Evolutionary conservation across 2,113 vertebrate species (phyloP).

Genomic region (Uria aalge): DNA sequence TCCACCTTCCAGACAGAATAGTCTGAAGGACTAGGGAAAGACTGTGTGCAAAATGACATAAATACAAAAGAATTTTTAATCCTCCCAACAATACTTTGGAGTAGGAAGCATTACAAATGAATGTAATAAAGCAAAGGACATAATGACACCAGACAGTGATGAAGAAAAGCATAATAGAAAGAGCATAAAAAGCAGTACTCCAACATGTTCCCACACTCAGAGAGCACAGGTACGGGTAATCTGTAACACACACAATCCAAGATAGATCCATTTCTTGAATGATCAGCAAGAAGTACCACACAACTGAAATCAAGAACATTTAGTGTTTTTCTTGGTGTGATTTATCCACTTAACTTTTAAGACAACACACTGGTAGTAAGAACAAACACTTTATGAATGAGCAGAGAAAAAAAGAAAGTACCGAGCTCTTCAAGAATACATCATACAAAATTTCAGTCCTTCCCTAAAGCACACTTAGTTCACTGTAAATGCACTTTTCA

Average conservation of each 20-base stretch:
- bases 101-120: neutral
- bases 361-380: neutral
- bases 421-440: rapidly evolving
- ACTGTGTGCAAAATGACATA: neutral
- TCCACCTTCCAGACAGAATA: neutral
- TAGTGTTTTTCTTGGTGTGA: neutral
- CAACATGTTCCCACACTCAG: neutral
- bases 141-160: neutral
- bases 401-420: neutral
- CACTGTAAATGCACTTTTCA: neutral
- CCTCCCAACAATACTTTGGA: neutral
- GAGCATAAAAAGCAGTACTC: neutral
- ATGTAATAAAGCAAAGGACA: neutral
- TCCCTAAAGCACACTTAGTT: neutral
- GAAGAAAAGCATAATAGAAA: neutral
- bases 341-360: neutral
- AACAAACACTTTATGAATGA: neutral
- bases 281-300: neutral
- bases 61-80: neutral
- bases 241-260: neutral
- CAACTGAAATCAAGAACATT: neutral
- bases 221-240: neutral
- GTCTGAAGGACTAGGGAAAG: neutral
- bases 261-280: neutral
- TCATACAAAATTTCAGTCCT: neutral